Evolutionary conservation across 2,888 invertebrate genomes (phyloP).

Genomic region (Metacarcinus magister): DNA sequence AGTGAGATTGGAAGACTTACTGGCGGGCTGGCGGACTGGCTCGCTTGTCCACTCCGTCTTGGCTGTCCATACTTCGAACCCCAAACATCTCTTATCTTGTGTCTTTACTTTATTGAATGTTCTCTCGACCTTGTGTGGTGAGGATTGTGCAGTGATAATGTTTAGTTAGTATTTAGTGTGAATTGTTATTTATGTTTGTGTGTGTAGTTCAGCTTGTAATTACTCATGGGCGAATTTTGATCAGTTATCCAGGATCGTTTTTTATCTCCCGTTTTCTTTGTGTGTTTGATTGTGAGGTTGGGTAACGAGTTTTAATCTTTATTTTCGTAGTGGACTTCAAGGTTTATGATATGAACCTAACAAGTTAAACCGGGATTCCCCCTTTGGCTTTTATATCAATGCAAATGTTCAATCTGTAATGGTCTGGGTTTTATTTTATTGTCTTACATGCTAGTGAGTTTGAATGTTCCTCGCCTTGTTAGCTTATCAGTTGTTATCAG

Average conservation of each 20-base stretch:
- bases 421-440: background rate
- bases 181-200: background rate
- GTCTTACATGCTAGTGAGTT: background rate
- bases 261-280: background rate
- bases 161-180: background rate
- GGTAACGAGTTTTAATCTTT: background rate
- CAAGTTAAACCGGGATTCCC: background rate
- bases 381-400: background rate
- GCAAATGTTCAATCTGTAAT: background rate
- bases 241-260: background rate
- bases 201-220: background rate
- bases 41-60: background rate
- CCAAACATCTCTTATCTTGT: background rate
- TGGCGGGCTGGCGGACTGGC: no score
- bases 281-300: background rate
- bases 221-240: background rate
- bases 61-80: background rate
- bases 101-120: no score
- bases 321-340: background rate
- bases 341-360: background rate
- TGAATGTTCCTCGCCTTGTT: background rate
- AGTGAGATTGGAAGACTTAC: background rate
- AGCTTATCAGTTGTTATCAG: background rate
- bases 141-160: background rate
- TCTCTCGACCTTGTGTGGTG: background rate